phyloP scores from a whole-genome alignment of 2,797 vertebrate genomes.

The Onychomys leucogaster region DNA sequence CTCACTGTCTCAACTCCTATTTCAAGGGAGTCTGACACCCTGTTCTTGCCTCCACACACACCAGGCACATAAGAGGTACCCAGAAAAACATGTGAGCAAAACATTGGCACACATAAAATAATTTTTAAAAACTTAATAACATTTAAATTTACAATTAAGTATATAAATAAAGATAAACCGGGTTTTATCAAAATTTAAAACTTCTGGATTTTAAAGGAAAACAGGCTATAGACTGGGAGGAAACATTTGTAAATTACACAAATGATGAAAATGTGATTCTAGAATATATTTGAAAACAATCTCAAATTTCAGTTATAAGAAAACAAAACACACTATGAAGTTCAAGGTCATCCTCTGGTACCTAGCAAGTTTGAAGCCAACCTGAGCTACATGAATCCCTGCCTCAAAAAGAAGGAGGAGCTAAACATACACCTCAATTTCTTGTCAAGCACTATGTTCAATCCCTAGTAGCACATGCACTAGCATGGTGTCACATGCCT shows the following conservation, averaged over 20 bases:
- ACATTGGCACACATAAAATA: not conserved
- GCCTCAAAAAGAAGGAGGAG: not conserved
- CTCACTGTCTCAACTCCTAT: not conserved
- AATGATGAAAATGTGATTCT: not conserved
- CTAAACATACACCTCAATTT: not conserved
- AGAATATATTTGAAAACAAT: not conserved
- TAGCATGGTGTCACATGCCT: not conserved
- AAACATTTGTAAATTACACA: not conserved
- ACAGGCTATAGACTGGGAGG: not conserved
- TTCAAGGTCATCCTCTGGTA: not conserved
- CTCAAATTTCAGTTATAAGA: not conserved
- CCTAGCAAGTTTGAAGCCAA: not conserved
- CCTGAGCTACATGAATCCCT: not conserved
- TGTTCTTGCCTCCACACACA: not conserved
- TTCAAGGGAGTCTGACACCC: not conserved
- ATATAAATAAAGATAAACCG: not conserved
- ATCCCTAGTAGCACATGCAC: not conserved
- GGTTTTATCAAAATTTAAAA: slow-evolving; percentile 28
- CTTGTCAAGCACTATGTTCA: not conserved
- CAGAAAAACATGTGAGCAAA: not conserved
- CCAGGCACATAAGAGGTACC: not conserved
- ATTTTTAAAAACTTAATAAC: not conserved
- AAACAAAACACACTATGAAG: not conserved
- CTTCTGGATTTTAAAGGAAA: not conserved
- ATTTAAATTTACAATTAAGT: not conserved